Base-by-base conservation (phyloP, 2,797 vertebrate species). In the Aldrovandia affinis region DNA sequence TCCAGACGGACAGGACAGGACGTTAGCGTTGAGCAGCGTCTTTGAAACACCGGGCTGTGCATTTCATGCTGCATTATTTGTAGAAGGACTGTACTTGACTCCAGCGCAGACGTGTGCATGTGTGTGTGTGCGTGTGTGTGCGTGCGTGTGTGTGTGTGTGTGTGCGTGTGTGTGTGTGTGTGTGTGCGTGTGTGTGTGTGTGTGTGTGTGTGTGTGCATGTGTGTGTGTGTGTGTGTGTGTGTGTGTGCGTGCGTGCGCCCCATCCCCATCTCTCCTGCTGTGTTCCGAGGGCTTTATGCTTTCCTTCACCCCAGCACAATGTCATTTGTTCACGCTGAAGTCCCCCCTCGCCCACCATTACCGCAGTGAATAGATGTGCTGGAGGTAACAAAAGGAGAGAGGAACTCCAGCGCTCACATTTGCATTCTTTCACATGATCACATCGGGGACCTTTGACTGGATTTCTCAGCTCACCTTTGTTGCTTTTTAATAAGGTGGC, bases 401-500 rank as follows among this genome's bases (percentile, higher is more conserved):
- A 50, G 52, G 28, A 86, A 36, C 65, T 36, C 92, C 93, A 93
- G 89, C n/a, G n/a, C n/a, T n/a, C n/a, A n/a, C 90, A 94, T 94
- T 92, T 90, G 25, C 65, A 82, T 82, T 75, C 94, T 93, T 92
- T 63, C 86, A 91, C 94, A 96, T 97, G 94, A 96, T n/a, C 94
- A 91, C 94, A 93, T 96, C 95, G 95, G 91, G 93, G 94, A 93
- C 90, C 95, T 94, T 93, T 94, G 95, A 97, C 96, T 96, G 89
- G 92, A 96, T 93, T 96, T 95, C 94, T 95, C 93, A 91, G 95
- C 93, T 95, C 93, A 95, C 94, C 91, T 92, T 93, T 95, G 96
- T 95, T 96, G 94, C 95, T 96, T 57, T n/a, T 97, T 93, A 97
- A 97, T 96, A 94, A 95, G 81, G 91, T 93, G 93, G 93, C 95